A percentile compares a stretch with the other conserved stretches of the same genome.
Evolutionary conservation across 2,797 vertebrate species (phyloP).

Genomic region (Myioborus miniatus): DNA sequence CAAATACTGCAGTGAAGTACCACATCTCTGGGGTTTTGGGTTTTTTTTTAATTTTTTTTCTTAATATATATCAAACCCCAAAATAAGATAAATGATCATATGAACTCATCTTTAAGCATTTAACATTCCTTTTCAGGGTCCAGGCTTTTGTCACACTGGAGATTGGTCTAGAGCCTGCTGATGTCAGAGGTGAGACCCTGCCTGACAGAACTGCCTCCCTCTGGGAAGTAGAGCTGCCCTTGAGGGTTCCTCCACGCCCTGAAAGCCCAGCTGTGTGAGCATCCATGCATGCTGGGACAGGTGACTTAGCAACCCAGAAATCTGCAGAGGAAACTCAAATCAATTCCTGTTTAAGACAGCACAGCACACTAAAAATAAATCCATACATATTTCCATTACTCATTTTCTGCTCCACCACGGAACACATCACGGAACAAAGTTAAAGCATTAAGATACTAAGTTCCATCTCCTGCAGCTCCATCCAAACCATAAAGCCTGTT

Average conservation of each 20-base stretch:
- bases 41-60: neutral
- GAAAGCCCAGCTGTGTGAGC: neutral
- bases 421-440: neutral
- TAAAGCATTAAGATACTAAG: neutral
- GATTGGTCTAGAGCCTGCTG: neutral
- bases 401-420: neutral
- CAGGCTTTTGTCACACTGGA: fast-evolving
- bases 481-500: neutral
- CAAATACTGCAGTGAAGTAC: neutral
- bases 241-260: neutral
- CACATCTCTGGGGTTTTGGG: no score
- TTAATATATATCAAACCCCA: neutral
- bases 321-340: neutral
- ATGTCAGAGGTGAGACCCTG: neutral
- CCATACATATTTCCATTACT: neutral
- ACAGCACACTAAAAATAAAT: neutral
- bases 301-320: neutral
- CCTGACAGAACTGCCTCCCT: neutral
- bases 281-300: neutral
- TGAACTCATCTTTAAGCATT: neutral
- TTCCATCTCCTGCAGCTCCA: neutral
- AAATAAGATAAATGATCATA: neutral
- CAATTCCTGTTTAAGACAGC: neutral
- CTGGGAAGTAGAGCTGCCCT: neutral
- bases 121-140: neutral